Base-by-base conservation (phyloP, 92 coral and sea anemone species). In the Phenganax stokvisi region DNA sequence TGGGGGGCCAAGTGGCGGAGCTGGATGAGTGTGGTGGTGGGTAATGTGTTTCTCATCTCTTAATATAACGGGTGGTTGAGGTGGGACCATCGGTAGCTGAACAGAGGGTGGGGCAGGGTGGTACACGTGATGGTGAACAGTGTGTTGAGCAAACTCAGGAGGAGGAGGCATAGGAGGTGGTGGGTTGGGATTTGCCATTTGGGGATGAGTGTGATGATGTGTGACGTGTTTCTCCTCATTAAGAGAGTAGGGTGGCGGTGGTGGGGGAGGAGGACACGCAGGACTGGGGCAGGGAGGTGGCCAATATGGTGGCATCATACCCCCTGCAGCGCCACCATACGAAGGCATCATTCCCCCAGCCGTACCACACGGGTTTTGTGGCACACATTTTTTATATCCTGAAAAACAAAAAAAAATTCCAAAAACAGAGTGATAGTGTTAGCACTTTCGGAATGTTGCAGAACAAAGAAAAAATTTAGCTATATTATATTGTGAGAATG, bases 21-120 rank as follows among this genome's bases (percentile, higher is more conserved):
- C 83, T 3, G 83, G 83, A 51, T 79, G 83, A 25, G 83, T 79
- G 44, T 79, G 83, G 53, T 79, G 83, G 56, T 79, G 83, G 74
- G 83, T 79, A 52, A 79, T 73, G n/a, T 79, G 83, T 64, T 79
- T 79, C 69, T 79, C 83, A 79, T 79, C 83, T 64, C 83, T 79
- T 10, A 79, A 64, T 47, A 79, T 61, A 11, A 79, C 83, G 8
- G 83, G 83, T 27, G 83, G 83, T 65, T 79, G 83, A 1, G 83
- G 83, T 44, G 83, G 73, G 69, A 68, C 69, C 51, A 53, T 63
- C 52, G 83, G 83, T 59, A 79, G 83, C 51, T 79, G 83, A 62
- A 0, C 83, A 3, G 83, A 54, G 12, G 83, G 83, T 79, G 74
- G 73, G 12, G 57, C 83, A 51, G 83, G 83, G 20, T 65, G 73